These are phyloP conservation scores for Formica exsecta DNA, from an alignment of 1,140 invertebrate species.

Conservation along the genomic window DNA sequence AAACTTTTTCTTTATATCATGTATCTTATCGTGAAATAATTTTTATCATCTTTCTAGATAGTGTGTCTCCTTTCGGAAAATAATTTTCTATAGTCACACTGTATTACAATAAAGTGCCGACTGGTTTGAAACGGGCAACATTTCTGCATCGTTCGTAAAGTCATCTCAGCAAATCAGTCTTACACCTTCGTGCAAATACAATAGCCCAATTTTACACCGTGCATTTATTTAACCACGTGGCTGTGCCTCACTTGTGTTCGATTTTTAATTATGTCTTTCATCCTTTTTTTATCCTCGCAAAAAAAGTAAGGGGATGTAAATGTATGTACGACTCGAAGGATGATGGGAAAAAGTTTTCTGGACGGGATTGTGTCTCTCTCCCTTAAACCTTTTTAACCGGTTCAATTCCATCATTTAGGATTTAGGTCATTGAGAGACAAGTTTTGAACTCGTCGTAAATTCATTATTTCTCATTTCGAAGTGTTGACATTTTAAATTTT, in stretches of 20 bases:
- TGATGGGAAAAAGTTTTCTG: conserved; percentile 48
- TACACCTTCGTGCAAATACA: conserved; percentile 51
- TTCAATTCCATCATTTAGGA: conserved; percentile 29
- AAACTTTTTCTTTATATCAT: no score
- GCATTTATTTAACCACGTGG: conserved; percentile 27
- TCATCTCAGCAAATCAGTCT: conserved; percentile 56
- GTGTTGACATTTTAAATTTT: neutral
- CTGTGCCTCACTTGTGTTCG: conserved; percentile 11
- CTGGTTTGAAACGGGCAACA: conserved; percentile 19
- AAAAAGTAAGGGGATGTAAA: conserved; percentile 26
- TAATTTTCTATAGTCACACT: neutral
- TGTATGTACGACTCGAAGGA: conserved; percentile 16
- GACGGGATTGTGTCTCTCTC: conserved; percentile 46
- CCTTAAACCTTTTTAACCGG: conserved; percentile 52
- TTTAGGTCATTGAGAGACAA: neutral
- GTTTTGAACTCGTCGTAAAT: conserved; percentile 21
- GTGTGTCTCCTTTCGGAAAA: neutral
- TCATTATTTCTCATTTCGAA: neutral
- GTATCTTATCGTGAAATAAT: neutral
- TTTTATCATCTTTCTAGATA: neutral
- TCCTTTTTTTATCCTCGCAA: conserved; percentile 21
- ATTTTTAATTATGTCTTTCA: conserved; percentile 4
- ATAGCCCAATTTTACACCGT: conserved; percentile 43
- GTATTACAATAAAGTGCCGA: conserved; percentile 27
- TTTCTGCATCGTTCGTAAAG: conserved; percentile 18